These are phyloP conservation scores for Phengaris arion DNA, from an alignment of 2,888 invertebrate genomes.

Conservation along the genomic window DNA sequence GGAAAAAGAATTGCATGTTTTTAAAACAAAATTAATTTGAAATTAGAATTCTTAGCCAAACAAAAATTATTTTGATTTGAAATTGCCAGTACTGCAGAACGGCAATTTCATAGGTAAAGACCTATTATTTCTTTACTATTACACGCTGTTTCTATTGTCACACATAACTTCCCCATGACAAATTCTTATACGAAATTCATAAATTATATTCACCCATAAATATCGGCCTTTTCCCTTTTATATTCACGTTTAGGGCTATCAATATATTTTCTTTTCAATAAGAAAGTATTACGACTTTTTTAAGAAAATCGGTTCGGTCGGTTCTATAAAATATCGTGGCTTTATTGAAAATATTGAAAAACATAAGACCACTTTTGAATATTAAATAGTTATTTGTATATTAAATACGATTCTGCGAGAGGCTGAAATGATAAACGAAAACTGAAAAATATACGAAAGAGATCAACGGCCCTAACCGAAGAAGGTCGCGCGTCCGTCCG, in stretches of 20 bases:
- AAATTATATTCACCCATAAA: conserved; percentile 7
- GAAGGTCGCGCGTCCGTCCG: conserved; percentile 1
- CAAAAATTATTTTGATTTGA: too few relatives aligned
- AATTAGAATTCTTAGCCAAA: too few relatives aligned
- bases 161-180: too few relatives aligned
- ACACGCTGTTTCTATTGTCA: not conserved
- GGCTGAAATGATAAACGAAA: not conserved
- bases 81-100: too few relatives aligned
- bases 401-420: not conserved
- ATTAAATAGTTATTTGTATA: not conserved
- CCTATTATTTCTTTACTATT: not conserved
- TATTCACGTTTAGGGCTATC: not conserved
- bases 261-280: conserved; percentile 6
- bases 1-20: too few relatives aligned
- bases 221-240: conserved; percentile 1
- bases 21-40: too few relatives aligned
- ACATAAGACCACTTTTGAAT: not conserved
- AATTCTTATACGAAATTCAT: not conserved
- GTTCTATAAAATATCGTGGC: not conserved
- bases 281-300: not conserved
- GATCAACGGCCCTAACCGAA: conserved; percentile 11
- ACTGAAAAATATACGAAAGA: conserved; percentile 14
- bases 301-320: not conserved
- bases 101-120: too few relatives aligned
- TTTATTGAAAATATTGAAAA: not conserved